These are phyloP conservation scores for Dynastes grantii DNA, from an alignment of 2,888 invertebrate genomes.

Conservation along the genomic window DNA sequence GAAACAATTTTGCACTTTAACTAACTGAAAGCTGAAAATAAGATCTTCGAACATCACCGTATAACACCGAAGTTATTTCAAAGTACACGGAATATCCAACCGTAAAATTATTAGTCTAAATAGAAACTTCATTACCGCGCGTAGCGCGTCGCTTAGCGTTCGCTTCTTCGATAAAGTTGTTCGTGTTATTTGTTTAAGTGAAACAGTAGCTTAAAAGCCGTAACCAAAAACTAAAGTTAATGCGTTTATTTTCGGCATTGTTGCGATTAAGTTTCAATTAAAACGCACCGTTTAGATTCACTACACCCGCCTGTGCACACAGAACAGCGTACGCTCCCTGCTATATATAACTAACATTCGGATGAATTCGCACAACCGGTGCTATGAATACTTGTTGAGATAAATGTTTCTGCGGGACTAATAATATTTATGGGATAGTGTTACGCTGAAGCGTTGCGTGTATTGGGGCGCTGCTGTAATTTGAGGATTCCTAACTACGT, in stretches of 20 bases:
- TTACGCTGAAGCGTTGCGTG: neutral
- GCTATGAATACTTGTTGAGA: neutral
- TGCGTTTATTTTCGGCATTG: constrained; percentile 22
- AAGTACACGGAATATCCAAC: neutral
- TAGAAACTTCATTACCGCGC: constrained; percentile 4
- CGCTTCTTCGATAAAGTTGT: constrained; percentile 7
- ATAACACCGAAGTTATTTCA: neutral
- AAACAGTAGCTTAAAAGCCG: neutral
- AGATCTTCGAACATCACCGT: neutral
- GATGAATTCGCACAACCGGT: neutral
- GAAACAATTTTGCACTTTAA: neutral
- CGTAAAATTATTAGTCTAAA: constrained; percentile 22
- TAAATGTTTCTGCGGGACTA: neutral
- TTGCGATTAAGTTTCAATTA: constrained; percentile 12
- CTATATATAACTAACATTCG: neutral
- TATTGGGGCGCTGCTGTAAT: neutral
- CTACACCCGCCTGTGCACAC: neutral
- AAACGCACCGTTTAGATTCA: neutral
- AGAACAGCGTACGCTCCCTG: too few relatives aligned
- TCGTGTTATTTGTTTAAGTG: constrained; percentile 10
- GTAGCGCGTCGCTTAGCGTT: neutral
- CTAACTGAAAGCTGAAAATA: constrained; percentile 1
- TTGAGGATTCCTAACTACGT: neutral
- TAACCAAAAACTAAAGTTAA: constrained; percentile 27
- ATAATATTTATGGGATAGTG: constrained; percentile 13